phyloP scores from a whole-genome alignment of 2,888 invertebrate species.

The Hololepta plana region DNA sequence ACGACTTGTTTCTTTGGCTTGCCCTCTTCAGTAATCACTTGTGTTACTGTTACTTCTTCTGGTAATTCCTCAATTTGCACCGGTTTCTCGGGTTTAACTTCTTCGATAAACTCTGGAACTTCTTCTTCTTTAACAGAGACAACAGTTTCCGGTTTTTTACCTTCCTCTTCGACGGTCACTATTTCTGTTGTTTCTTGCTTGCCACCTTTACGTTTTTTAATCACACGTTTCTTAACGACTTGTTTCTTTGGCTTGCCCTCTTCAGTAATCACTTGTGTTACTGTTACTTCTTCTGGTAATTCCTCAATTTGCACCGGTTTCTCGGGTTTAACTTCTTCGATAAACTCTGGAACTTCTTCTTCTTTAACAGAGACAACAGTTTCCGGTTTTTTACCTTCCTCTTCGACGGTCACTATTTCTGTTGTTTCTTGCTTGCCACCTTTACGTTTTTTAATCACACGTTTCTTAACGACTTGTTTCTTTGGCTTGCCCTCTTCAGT shows the following conservation, averaged over 20 bases:
- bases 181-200: too few relatives aligned
- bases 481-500: conserved; percentile 17
- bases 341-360: too few relatives aligned
- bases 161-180: too few relatives aligned
- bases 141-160: too few relatives aligned
- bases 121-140: too few relatives aligned
- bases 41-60: conserved; percentile 12
- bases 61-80: conserved; percentile 18
- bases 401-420: conserved; percentile 23
- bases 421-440: conserved; percentile 24
- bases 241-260: conserved; percentile 15
- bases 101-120: too few relatives aligned
- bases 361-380: conserved; percentile 25
- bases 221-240: too few relatives aligned
- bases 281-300: conserved; percentile 13
- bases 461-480: conserved; percentile 17
- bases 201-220: too few relatives aligned
- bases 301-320: conserved; percentile 14
- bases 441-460: too few relatives aligned
- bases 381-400: conserved; percentile 26
- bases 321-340: conserved; percentile 8
- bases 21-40: conserved; percentile 8
- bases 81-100: too few relatives aligned
- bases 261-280: conserved; percentile 12
- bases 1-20: conserved; percentile 11